Percentiles rank a stretch among this genome's conserved stretches.
Evolutionary conservation across 2,113 vertebrate genomes (phyloP).

Genomic region (Atrichornis clamosus): DNA sequence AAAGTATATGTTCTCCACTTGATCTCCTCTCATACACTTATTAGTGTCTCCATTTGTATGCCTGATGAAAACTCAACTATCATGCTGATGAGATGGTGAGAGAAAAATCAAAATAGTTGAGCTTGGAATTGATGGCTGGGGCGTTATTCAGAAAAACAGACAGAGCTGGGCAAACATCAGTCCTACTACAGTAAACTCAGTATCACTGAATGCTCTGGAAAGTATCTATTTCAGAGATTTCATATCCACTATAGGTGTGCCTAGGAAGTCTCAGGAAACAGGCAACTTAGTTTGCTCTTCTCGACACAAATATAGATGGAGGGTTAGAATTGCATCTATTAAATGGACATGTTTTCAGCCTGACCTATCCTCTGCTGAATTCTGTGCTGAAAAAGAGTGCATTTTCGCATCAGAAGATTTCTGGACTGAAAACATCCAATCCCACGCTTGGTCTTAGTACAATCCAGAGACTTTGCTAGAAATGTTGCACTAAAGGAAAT

Average conservation of each 20-base stretch:
- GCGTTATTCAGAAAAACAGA: background rate
- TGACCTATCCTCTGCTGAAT: background rate
- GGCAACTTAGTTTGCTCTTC: background rate
- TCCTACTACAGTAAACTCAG: background rate
- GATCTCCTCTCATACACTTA: background rate
- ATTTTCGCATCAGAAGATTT: background rate
- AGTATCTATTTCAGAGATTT: background rate
- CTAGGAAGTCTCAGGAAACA: background rate
- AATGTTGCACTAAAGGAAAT: background rate
- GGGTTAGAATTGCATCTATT: background rate
- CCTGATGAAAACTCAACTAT: background rate
- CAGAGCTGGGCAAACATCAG: background rate
- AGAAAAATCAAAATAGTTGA: background rate
- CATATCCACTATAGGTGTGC: background rate
- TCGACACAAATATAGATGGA: background rate
- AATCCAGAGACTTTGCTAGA: background rate
- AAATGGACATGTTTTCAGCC: background rate
- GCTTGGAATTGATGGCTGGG: background rate
- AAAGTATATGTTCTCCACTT: background rate
- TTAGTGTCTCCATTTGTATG: background rate
- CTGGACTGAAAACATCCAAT: background rate
- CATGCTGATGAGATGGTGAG: background rate
- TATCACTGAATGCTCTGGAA: background rate
- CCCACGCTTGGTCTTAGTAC: background rate
- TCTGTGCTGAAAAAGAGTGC: background rate